Conservation (phyloP, 2,113 vertebrate genomes). For the Saguinus midas region DNA sequence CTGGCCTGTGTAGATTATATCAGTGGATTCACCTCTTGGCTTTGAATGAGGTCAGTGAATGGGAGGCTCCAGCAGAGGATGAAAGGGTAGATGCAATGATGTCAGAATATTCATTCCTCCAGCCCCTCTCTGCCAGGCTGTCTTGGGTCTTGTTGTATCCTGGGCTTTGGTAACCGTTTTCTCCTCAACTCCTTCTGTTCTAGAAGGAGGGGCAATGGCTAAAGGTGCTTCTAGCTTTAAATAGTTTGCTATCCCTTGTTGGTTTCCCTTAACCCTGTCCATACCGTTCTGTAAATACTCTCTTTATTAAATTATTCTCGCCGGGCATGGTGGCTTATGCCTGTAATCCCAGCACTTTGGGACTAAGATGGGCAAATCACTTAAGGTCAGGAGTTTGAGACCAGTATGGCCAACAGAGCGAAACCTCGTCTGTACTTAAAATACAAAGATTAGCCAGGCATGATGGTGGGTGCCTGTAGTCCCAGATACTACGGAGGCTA, state of each 20-base stretch:
- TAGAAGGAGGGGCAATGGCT: background rate
- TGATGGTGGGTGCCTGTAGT: too few species aligned
- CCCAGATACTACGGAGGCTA: too few species aligned
- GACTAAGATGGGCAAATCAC: too few species aligned
- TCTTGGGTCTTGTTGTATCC: background rate
- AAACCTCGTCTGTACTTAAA: too few species aligned
- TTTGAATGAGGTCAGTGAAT: background rate
- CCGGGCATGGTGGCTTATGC: too few species aligned
- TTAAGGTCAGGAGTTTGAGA: too few species aligned
- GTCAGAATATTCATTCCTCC: background rate
- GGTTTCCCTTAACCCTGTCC: background rate
- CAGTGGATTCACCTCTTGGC: background rate
- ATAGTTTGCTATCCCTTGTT: background rate
- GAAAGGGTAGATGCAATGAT: background rate
- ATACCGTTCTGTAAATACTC: background rate
- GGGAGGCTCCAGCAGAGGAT: background rate
- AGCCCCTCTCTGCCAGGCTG: background rate
- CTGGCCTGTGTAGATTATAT: background rate
- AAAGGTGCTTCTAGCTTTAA: background rate
- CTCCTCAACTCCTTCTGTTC: background rate
- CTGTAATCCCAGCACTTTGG: too few species aligned
- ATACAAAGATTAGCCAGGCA: too few species aligned
- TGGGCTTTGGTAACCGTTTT: background rate
- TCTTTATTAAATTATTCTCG: background rate
- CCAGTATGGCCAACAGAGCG: too few species aligned